Evolutionary conservation across 2,888 invertebrate species (phyloP).

Genomic region (Tortricodes alternella): DNA sequence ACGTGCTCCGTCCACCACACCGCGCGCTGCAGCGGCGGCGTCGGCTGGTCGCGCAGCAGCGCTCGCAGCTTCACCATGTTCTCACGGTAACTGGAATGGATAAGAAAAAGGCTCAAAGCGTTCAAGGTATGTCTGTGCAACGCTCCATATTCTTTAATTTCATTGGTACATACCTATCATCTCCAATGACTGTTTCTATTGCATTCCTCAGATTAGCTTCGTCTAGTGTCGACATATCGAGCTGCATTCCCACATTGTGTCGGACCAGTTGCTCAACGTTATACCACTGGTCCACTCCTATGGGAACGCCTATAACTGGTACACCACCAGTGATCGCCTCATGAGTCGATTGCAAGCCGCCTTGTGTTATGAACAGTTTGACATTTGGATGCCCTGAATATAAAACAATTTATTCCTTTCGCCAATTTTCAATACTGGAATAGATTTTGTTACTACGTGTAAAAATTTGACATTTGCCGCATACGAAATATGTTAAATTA

Average conservation of each 20-base stretch:
- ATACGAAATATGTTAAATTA: too few relatives aligned
- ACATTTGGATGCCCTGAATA: constrained; percentile 62
- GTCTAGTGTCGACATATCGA: constrained; percentile 49
- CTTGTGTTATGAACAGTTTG: constrained; percentile 71
- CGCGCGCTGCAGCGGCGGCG: constrained; percentile 38
- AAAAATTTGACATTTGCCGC: too few relatives aligned
- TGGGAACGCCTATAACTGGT: constrained; percentile 51
- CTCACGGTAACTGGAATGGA: constrained; percentile 10
- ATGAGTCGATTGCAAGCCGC: constrained; percentile 68
- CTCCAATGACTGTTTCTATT: constrained; percentile 4
- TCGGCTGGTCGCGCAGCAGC: constrained; percentile 33
- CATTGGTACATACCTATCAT: neutral
- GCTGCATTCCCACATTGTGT: constrained; percentile 49
- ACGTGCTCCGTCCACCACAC: constrained; percentile 38
- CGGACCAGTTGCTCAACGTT: constrained; percentile 51
- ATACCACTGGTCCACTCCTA: constrained; percentile 41
- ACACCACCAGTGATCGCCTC: constrained; percentile 64
- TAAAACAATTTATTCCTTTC: neutral
- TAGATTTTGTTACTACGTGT: too few relatives aligned
- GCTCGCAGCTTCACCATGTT: constrained; percentile 1
- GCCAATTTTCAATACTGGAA: neutral
- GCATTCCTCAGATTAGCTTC: constrained; percentile 33
- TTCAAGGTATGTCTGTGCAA: too few relatives aligned
- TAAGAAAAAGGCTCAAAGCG: too few relatives aligned
- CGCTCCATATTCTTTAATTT: neutral